phyloP scores from a whole-genome alignment of 2,797 vertebrate genomes.

The Odontamblyopus rebecca region DNA sequence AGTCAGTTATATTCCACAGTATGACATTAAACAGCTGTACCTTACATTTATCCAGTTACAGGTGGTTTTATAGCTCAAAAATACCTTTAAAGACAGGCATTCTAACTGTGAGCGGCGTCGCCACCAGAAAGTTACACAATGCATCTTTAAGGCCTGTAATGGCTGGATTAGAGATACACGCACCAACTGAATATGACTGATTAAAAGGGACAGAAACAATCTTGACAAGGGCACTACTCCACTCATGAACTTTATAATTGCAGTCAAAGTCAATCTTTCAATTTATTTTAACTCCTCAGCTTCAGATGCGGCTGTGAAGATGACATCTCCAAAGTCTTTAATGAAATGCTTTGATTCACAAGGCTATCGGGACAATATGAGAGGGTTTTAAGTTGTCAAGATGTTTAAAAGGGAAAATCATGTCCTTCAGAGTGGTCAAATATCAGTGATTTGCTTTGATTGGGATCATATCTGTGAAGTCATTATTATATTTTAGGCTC shows the following conservation, averaged over 20 bases:
- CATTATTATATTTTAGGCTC: conserved; percentile 15
- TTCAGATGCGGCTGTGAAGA: conserved; percentile 15
- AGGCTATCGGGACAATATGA: conserved; percentile 14
- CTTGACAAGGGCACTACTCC: too few relatives aligned
- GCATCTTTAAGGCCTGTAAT: too few relatives aligned
- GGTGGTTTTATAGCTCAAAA: too few relatives aligned
- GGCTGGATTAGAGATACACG: too few relatives aligned
- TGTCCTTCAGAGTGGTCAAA: conserved; percentile 39
- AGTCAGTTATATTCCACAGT: too few relatives aligned
- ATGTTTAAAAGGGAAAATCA: conserved; percentile 11
- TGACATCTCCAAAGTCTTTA: conserved; percentile 21
- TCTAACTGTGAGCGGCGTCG: too few relatives aligned
- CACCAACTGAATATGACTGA: too few relatives aligned
- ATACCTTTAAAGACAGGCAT: too few relatives aligned
- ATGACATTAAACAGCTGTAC: too few relatives aligned
- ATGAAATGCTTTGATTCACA: conserved; percentile 10
- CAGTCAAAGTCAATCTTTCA: conserved; percentile 26
- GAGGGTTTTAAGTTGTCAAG: conserved; percentile 16
- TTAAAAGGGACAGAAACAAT: too few relatives aligned
- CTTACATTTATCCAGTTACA: too few relatives aligned
- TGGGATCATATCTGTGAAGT: conserved; percentile 35
- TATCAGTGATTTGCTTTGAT: conserved; percentile 34
- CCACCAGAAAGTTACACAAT: too few relatives aligned
- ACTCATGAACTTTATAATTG: neutral
- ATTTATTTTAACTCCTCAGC: conserved; percentile 26